Percentiles rank a stretch among this genome's conserved stretches.
Evolutionary conservation across 2,888 invertebrate genomes (phyloP).

Genomic region (Seira ritae): DNA sequence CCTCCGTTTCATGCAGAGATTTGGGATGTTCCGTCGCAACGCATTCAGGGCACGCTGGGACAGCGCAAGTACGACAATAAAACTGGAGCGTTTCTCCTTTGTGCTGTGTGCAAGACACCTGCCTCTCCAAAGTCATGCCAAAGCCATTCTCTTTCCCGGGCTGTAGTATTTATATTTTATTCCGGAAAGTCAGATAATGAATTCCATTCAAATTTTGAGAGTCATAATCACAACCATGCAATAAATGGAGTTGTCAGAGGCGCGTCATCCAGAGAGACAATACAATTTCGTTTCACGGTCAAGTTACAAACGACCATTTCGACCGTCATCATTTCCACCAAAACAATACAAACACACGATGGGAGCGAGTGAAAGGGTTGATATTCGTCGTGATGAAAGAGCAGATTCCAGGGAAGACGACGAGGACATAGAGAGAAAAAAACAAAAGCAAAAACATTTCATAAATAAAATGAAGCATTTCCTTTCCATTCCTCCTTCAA

Average conservation of each 20-base stretch:
- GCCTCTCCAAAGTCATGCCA: conserved; percentile 76
- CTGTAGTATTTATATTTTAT: conserved; percentile 42
- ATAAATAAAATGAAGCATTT: background rate
- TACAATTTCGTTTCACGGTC: background rate
- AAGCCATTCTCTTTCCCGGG: conserved; percentile 61
- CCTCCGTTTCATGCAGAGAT: conserved; percentile 90
- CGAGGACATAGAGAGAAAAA: background rate
- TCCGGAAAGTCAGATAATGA: background rate
- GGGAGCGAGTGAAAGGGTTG: no score
- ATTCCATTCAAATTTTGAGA: background rate
- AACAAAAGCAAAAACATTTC: background rate
- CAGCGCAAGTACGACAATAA: conserved; percentile 94
- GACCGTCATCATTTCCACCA: no score
- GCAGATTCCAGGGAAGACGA: background rate
- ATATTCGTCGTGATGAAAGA: background rate
- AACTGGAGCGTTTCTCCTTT: conserved; percentile 93
- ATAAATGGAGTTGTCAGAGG: background rate
- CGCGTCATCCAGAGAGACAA: no score
- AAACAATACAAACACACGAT: no score
- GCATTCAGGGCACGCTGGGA: conserved; percentile 97
- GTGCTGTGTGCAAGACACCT: conserved; percentile 90
- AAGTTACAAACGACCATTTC: conserved; percentile 11
- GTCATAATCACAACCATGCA: conserved; percentile 1
- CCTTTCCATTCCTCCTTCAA: background rate
- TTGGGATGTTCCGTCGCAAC: conserved; percentile 90